Conservation (phyloP, 2,113 vertebrate species). For the Protobothrops flavoviridis region DNA sequence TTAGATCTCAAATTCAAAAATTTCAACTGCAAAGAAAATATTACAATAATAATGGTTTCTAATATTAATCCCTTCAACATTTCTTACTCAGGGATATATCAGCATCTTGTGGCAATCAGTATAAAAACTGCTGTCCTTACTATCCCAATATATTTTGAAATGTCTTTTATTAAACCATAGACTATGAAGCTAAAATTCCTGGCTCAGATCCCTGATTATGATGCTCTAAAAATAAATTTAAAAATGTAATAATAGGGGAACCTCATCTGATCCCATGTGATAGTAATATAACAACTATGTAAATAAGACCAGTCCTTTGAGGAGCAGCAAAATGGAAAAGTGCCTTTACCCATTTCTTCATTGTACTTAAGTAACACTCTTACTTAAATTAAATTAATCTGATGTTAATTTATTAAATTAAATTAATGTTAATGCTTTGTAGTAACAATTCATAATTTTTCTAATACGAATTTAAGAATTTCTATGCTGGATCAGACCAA, state of each 20-base stretch:
- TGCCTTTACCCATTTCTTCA: neutral
- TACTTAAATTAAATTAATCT: no score
- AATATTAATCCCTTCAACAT: neutral
- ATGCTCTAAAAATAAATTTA: neutral
- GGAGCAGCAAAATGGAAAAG: neutral
- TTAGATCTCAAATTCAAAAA: neutral
- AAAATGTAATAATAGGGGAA: neutral
- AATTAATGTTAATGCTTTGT: neutral
- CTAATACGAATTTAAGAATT: neutral
- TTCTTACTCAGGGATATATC: neutral
- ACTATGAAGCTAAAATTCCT: neutral
- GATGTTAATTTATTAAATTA: neutral
- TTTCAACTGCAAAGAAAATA: neutral
- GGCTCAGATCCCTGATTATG: neutral
- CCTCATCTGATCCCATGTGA: neutral
- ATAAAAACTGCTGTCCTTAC: neutral
- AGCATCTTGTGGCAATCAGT: no score
- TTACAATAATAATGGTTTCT: neutral
- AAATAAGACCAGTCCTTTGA: neutral
- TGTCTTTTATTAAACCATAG: neutral
- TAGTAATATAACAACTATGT: neutral
- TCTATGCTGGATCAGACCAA: neutral
- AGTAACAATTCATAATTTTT: neutral
- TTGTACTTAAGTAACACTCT: neutral
- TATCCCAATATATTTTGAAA: neutral